Percentiles rank a stretch among this genome's conserved stretches.
Conservation (phyloP, 2,797 vertebrate genomes). For the Pitangus sulphuratus region DNA sequence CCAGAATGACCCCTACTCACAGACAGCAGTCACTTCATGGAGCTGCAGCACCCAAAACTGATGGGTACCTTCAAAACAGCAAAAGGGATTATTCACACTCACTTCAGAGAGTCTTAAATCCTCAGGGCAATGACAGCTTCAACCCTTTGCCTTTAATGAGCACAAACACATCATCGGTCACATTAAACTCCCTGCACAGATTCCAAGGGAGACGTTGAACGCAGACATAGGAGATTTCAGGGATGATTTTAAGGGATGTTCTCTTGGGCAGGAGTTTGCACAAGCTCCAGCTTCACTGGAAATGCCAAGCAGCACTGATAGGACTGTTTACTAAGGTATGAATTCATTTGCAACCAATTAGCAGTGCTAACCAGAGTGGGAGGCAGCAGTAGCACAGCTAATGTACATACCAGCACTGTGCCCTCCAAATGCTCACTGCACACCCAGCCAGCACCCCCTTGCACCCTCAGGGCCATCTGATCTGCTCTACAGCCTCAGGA, state of each 20-base stretch:
- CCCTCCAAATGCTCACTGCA: neutral
- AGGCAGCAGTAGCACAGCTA: neutral
- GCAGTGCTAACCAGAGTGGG: neutral
- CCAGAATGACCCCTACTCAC: neutral
- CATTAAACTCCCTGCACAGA: accelerated
- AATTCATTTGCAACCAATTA: conserved; percentile 48
- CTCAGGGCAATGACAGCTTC: neutral
- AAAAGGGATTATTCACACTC: neutral
- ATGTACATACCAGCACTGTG: neutral
- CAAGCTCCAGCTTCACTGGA: neutral
- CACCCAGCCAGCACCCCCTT: neutral
- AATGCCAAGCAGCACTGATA: neutral
- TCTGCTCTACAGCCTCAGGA: neutral
- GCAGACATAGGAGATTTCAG: neutral
- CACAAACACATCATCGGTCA: accelerated
- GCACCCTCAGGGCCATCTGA: neutral
- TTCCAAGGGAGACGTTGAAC: neutral
- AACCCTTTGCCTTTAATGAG: neutral
- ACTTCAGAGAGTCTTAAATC: neutral
- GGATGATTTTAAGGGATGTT: neutral
- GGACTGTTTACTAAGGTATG: neutral
- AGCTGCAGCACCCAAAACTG: neutral
- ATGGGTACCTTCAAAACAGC: neutral
- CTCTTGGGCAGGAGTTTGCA: neutral
- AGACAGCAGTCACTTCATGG: accelerated